Evolutionary conservation across 2,888 invertebrate species (phyloP).

Genomic region (Gymnoscelis rufifasciata): DNA sequence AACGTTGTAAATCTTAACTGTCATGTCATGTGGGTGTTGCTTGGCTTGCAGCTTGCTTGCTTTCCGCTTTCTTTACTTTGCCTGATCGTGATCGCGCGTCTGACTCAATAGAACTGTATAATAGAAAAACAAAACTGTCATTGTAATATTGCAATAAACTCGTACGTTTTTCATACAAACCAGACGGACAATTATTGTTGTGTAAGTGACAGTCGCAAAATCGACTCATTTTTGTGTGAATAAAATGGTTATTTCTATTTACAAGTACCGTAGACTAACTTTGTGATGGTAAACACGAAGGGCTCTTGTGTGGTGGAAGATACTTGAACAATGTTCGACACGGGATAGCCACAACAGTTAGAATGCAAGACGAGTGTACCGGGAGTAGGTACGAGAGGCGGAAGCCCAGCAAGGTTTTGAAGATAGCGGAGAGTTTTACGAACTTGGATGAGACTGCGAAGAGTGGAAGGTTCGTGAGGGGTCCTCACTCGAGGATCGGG

Average conservation of each 20-base stretch:
- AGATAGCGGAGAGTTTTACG: conserved; percentile 76
- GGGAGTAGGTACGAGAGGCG: conserved; percentile 70
- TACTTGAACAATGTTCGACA: conserved; percentile 72
- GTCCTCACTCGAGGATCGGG: conserved; percentile 65
- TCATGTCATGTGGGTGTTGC: conserved; percentile 68
- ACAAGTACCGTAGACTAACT: conserved; percentile 55
- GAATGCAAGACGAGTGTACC: conserved; percentile 73
- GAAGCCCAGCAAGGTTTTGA: conserved; percentile 73
- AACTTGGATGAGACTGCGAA: conserved; percentile 74
- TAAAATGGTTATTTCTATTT: conserved; percentile 65
- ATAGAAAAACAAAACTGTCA: conserved; percentile 47
- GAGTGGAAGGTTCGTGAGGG: conserved; percentile 66
- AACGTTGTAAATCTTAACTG: conserved; percentile 50
- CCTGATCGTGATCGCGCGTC: conserved; percentile 65
- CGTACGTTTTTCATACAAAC: conserved; percentile 35
- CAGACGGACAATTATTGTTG: conserved; percentile 45
- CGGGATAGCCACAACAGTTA: conserved; percentile 68
- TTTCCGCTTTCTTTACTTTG: conserved; percentile 70
- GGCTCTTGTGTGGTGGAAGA: conserved; percentile 50
- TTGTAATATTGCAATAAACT: conserved; percentile 50
- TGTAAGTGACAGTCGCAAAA: conserved; percentile 70
- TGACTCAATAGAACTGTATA: conserved; percentile 57
- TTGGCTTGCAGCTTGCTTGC: conserved; percentile 58
- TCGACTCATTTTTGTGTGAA: conserved; percentile 59
- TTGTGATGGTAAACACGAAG: conserved; percentile 48